Conservation (phyloP, 37 sponge, comb jelly and placozoan genomes). For the Haliclona indistincta region DNA sequence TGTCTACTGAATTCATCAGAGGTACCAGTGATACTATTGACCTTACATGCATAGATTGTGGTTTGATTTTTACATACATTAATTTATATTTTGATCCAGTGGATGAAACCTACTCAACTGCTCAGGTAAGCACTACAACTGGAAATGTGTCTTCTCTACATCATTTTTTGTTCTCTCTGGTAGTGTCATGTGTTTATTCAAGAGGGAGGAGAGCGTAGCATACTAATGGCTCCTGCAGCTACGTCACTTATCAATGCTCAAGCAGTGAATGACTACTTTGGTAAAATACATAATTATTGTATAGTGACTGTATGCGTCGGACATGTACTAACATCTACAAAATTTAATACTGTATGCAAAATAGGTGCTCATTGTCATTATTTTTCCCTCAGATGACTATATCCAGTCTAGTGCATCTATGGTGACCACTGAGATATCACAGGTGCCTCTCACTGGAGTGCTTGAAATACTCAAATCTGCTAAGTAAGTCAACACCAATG, state of each 20-base stretch:
- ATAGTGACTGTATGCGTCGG: not conserved
- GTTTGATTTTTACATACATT: no score
- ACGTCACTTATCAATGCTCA: constrained; percentile 65
- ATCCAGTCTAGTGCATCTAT: constrained; percentile 63
- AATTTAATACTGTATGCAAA: not conserved
- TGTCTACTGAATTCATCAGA: constrained; percentile 68
- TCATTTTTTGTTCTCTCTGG: not conserved
- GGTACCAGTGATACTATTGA: no score
- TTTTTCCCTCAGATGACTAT: constrained; percentile 21
- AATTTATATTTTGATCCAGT: constrained; percentile 12
- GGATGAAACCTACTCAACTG: constrained; percentile 13
- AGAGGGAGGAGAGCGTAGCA: constrained; percentile 87
- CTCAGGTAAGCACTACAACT: constrained; percentile 9
- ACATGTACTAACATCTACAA: not conserved
- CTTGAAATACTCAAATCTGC: constrained; percentile 70
- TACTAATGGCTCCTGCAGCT: constrained; percentile 82
- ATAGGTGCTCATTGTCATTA: not conserved
- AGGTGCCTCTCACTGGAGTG: constrained; percentile 89
- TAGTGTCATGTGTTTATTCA: constrained; percentile 88
- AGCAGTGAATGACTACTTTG: constrained; percentile 55
- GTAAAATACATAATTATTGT: constrained; percentile 53
- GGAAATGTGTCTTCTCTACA: not conserved
- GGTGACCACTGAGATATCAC: constrained; percentile 90
- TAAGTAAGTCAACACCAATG: constrained; percentile 63
- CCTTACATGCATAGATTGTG: no score